Evolutionary conservation across 2,888 invertebrate genomes (phyloP).

Genomic region (Mantis religiosa): DNA sequence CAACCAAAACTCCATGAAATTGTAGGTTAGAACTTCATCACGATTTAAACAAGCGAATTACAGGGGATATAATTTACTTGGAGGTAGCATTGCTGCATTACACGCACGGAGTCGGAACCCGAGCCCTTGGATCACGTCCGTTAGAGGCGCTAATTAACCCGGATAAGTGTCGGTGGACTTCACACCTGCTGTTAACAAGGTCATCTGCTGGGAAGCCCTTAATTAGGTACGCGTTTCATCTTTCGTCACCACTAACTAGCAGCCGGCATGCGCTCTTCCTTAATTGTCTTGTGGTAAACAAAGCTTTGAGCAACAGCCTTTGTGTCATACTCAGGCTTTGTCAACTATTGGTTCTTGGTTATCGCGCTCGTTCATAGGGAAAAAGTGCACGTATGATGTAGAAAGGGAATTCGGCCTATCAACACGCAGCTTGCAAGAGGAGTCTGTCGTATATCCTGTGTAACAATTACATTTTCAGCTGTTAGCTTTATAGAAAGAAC

Average conservation of each 20-base stretch:
- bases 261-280: not conserved
- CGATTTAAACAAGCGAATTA: too few relatives aligned
- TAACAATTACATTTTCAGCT: too few relatives aligned
- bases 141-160: not conserved
- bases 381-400: not conserved
- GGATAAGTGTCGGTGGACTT: not conserved
- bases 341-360: not conserved
- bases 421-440: too few relatives aligned
- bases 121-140: not conserved
- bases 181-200: not conserved
- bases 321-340: not conserved
- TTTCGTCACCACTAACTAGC: not conserved
- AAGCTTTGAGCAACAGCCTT: not conserved
- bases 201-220: not conserved
- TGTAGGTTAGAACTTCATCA: too few relatives aligned
- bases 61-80: not conserved
- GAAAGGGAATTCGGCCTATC: too few relatives aligned
- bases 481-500: too few relatives aligned
- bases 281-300: not conserved
- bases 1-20: too few relatives aligned
- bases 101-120: not conserved
- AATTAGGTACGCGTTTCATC: not conserved
- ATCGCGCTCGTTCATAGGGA: not conserved
- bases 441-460: too few relatives aligned
- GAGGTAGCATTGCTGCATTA: not conserved